These are phyloP conservation scores for Tribolium madens DNA, from an alignment of 1,140 invertebrate genomes.

Conservation along the genomic window DNA sequence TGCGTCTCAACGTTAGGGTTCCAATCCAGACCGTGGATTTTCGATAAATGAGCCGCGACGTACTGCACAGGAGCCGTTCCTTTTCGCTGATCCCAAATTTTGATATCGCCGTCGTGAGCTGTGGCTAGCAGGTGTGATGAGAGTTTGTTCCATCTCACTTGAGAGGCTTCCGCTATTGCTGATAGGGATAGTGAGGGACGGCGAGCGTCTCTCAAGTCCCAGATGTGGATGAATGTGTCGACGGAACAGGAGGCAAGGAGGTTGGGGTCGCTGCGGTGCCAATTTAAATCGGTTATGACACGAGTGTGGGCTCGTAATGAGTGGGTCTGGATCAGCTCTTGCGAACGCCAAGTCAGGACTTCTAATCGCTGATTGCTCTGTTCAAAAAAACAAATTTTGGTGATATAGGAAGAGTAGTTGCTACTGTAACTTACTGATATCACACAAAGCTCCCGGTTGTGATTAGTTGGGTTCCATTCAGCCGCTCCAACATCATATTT, in stretches of 20 bases:
- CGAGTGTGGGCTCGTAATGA: conserved; percentile 88
- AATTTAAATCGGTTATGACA: conserved; percentile 93
- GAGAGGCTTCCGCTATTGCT: conserved; percentile 87
- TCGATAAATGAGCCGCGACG: conserved; percentile 92
- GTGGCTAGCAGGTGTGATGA: conserved; percentile 88
- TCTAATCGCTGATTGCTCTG: conserved; percentile 88
- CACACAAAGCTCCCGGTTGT: conserved; percentile 85
- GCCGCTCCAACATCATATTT: conserved; percentile 94
- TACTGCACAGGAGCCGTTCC: conserved; percentile 89
- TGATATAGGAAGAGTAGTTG: no score
- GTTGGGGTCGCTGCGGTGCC: conserved; percentile 91
- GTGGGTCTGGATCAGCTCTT: conserved; percentile 76
- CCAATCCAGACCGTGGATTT: conserved; percentile 96
- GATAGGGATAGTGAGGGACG: conserved; percentile 85
- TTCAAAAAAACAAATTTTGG: no score
- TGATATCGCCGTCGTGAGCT: conserved; percentile 94
- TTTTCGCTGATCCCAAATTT: conserved; percentile 95
- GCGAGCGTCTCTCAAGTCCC: conserved; percentile 89
- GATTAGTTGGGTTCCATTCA: conserved; percentile 89
- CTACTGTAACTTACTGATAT: no score
- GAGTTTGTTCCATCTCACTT: conserved; percentile 94
- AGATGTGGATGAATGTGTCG: conserved; percentile 93
- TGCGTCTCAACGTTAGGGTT: conserved; percentile 87
- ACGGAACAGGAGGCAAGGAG: conserved; percentile 92
- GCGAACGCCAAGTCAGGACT: conserved; percentile 80